Base-by-base conservation (phyloP, 2,797 vertebrate genomes). In the Cynodonichthys magdalenae region DNA sequence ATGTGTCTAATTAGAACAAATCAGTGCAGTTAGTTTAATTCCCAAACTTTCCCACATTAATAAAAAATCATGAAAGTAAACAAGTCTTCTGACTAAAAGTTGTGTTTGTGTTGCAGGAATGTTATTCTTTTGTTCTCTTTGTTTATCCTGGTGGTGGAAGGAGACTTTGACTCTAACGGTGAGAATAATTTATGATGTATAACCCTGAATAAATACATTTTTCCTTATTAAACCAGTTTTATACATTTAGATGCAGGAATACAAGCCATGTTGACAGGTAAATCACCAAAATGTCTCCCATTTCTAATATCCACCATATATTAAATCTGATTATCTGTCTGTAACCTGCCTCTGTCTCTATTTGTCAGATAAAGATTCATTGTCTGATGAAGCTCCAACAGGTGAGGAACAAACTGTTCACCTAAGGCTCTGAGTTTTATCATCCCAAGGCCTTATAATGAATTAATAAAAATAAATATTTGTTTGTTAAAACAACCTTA, bases 371-470 rank as follows among this genome's bases (percentile, higher is more conserved):
- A 92, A 90, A 73, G 92, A 92, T 54, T 91, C 89, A 4, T 89
- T 87, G 4, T 92, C 92, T 59, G 90, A 92, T 70, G 93, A 94
- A 75, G 86, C 83, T 57, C 91, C 91, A 0, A 94, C 93, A 80
- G 92, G 92, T 93, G 66, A 88, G 85, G 31, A 41, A 17, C 15
- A 46, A 39, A 47, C 4, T 8, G 15, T 41, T 6, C 3, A 17
- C 19, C 5, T 4, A n/a, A 50, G 6, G 50, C n/a, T 36, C 11
- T 50, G 9, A 10, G 20, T 15, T 5, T 5, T 5, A 3, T 34
- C 36, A 19, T 15, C 19, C 27, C 7, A 20, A 5, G 14, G 14
- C 4, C 4, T 19, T 55, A 9, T 17, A 20, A 44, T 42, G 15
- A 44, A 44, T n/a, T n/a, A n/a, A n/a, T 27, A 17, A 44, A 17